A percentile compares a stretch with the other conserved stretches of the same genome.
These are phyloP conservation scores for Sorex araneus DNA, from an alignment of 2,113 vertebrate genomes.

Conservation along the genomic window DNA sequence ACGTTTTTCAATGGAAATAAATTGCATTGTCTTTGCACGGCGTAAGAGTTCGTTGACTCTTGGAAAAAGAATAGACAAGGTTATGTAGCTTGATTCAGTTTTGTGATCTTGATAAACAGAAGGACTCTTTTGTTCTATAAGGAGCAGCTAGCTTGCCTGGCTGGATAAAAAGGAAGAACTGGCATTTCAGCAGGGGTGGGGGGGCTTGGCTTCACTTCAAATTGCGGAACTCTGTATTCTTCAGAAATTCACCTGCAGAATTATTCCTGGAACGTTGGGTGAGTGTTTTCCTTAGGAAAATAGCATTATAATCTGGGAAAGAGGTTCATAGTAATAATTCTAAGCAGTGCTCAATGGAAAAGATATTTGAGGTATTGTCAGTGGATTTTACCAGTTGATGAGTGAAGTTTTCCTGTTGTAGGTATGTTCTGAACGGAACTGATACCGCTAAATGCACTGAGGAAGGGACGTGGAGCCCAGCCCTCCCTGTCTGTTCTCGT, in stretches of 20 bases:
- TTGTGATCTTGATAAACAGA: not conserved
- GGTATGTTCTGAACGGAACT: constrained; percentile 90
- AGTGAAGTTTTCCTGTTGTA: constrained; percentile 79
- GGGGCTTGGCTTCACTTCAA: not conserved
- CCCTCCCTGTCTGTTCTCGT: constrained; percentile 91
- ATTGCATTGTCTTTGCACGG: not conserved
- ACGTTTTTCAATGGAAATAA: not conserved
- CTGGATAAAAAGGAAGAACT: not conserved
- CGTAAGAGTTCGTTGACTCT: not conserved
- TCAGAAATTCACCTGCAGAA: not conserved
- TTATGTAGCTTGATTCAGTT: not conserved
- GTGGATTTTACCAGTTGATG: not conserved
- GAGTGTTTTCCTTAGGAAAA: not conserved
- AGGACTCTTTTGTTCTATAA: not conserved
- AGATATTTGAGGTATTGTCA: not conserved
- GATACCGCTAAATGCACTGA: constrained; percentile 88
- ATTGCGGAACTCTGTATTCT: not conserved
- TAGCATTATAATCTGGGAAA: not conserved
- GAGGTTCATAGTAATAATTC: not conserved
- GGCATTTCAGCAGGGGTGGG: not conserved
- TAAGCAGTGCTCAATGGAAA: not conserved
- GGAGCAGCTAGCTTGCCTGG: not conserved
- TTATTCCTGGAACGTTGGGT: not conserved
- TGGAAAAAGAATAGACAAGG: not conserved
- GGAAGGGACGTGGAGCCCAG: constrained; percentile 91